These are phyloP conservation scores for Agonopterix alstromeriana DNA, from an alignment of 2,888 invertebrate genomes.

Conservation along the genomic window DNA sequence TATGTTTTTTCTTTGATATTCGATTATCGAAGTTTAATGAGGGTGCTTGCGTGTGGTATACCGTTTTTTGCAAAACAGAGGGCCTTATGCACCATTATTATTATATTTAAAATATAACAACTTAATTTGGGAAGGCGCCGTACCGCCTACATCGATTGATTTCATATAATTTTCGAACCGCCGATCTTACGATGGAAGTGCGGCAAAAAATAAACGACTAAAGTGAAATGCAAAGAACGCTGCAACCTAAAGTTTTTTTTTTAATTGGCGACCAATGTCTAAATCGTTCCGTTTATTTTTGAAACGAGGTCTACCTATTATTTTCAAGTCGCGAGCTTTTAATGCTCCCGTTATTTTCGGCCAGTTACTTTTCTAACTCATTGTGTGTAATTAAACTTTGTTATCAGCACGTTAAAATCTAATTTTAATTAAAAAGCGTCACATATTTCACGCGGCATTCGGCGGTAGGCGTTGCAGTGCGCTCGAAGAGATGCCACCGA, in stretches of 20 bases:
- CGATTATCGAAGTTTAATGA: slow-evolving; percentile 57
- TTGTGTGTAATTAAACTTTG: slow-evolving; percentile 60
- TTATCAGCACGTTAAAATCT: slow-evolving; percentile 66
- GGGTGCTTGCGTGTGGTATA: slow-evolving; percentile 60
- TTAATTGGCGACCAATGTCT: neutral
- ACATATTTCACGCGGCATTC: slow-evolving; percentile 72
- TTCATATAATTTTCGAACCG: slow-evolving; percentile 65
- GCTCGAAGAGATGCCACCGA: slow-evolving; percentile 36
- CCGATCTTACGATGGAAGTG: slow-evolving; percentile 41
- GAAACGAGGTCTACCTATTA: neutral
- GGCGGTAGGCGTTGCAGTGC: slow-evolving; percentile 65
- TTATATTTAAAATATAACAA: slow-evolving; percentile 63
- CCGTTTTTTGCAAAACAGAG: slow-evolving; percentile 57
- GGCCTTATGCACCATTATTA: slow-evolving; percentile 55
- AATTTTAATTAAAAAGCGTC: slow-evolving; percentile 75
- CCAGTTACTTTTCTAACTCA: slow-evolving; percentile 44
- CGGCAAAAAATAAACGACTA: slow-evolving; percentile 41
- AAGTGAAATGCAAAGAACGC: slow-evolving; percentile 1
- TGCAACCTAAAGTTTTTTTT: neutral
- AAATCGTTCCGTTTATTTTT: neutral
- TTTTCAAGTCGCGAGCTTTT: neutral
- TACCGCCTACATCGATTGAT: slow-evolving; percentile 66
- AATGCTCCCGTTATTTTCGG: slow-evolving; percentile 32
- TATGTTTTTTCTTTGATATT: slow-evolving; percentile 46
- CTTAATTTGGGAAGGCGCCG: slow-evolving; percentile 69